These are phyloP conservation scores for Onychomys torridus DNA, from an alignment of 2,797 vertebrate genomes.

Conservation along the genomic window DNA sequence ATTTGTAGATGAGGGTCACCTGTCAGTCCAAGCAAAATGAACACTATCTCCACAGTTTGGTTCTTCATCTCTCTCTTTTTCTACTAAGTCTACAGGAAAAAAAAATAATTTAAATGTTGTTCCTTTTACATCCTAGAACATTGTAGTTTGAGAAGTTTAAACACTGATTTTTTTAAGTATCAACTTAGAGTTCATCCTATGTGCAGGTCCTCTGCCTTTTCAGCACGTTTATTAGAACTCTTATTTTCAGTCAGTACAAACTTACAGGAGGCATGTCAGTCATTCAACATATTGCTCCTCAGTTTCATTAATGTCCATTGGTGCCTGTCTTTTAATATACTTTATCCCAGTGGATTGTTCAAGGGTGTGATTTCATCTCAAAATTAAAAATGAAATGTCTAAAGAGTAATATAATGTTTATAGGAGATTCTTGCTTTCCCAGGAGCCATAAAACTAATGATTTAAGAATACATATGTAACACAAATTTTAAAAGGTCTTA, in stretches of 20 bases:
- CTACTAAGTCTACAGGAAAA: background rate
- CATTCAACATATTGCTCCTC: background rate
- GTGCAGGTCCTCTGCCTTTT: background rate
- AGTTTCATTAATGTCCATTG: background rate
- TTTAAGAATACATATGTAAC: background rate
- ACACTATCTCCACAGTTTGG: conserved; percentile 65
- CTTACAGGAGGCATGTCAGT: background rate
- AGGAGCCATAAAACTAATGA: background rate
- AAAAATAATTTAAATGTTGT: background rate
- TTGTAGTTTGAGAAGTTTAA: background rate
- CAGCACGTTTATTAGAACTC: background rate
- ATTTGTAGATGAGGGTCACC: conserved; percentile 51
- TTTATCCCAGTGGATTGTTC: background rate
- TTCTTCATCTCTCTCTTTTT: conserved; percentile 69
- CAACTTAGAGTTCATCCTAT: background rate
- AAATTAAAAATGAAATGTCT: background rate
- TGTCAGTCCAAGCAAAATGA: conserved; percentile 80
- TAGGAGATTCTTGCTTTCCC: background rate
- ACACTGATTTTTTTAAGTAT: background rate
- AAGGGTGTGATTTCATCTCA: background rate
- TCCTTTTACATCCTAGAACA: background rate
- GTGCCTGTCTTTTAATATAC: background rate
- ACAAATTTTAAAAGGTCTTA: no score
- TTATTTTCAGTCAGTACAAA: background rate
- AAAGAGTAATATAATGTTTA: background rate